Evolutionary conservation across 2,113 vertebrate genomes (phyloP).

Genomic region (Rhinolophus sinicus): DNA sequence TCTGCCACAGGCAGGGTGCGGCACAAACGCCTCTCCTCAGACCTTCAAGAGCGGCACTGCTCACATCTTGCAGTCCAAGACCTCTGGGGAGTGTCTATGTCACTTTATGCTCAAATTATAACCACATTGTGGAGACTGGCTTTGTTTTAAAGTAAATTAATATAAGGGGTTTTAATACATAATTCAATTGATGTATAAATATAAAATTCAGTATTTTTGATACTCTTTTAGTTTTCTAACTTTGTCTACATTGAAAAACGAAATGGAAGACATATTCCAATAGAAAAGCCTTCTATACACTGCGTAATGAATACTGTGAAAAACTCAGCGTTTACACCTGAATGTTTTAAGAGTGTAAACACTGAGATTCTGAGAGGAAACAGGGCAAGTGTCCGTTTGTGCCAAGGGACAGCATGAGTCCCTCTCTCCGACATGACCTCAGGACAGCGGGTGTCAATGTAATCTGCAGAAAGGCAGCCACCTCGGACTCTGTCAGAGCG

Average conservation of each 20-base stretch:
- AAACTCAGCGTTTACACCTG: background rate
- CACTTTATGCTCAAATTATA: background rate
- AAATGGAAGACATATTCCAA: background rate
- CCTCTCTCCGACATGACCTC: too few relatives aligned
- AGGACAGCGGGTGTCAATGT: fast-evolving
- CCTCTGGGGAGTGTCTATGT: background rate
- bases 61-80: background rate
- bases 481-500: background rate
- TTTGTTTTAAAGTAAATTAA: background rate
- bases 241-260: background rate
- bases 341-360: background rate
- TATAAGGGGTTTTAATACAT: too few relatives aligned
- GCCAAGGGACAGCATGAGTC: fast-evolving
- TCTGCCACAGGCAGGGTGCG: background rate
- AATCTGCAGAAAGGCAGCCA: background rate
- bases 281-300: background rate
- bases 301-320: background rate
- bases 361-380: background rate
- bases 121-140: background rate
- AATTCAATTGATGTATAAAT: background rate
- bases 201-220: background rate
- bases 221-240: background rate
- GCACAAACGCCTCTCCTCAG: background rate
- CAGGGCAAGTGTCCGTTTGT: fast-evolving
- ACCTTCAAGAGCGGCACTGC: background rate